These are phyloP conservation scores for Oophaga pumilio DNA, from an alignment of 2,113 vertebrate genomes.

Conservation along the genomic window DNA sequence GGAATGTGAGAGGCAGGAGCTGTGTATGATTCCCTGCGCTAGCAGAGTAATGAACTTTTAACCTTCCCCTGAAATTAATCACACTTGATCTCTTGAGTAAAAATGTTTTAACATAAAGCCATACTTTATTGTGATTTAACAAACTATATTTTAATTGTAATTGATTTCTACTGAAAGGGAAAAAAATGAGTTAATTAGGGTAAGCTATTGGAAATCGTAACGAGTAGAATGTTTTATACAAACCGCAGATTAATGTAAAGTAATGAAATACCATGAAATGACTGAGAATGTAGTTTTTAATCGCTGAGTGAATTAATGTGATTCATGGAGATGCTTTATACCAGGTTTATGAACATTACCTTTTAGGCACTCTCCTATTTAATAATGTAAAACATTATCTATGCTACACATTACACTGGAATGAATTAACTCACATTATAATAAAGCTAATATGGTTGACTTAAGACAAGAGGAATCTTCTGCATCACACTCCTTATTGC, in stretches of 20 bases:
- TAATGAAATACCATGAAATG: constrained; percentile 65
- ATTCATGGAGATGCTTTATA: constrained; percentile 36
- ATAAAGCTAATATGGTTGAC: constrained; percentile 23
- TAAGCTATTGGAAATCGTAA: constrained; percentile 67
- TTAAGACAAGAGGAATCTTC: background rate
- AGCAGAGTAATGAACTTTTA: constrained; percentile 70
- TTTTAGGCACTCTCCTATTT: constrained; percentile 49
- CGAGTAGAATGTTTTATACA: constrained; percentile 66
- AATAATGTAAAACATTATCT: constrained; percentile 46
- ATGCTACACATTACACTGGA: constrained; percentile 3
- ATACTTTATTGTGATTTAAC: constrained; percentile 69
- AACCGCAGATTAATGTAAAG: constrained; percentile 60
- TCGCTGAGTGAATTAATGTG: constrained; percentile 49
- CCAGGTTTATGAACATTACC: constrained; percentile 39
- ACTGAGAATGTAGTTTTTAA: constrained; percentile 65
- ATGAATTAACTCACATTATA: constrained; percentile 21
- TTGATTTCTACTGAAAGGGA: constrained; percentile 74
- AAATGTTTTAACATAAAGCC: constrained; percentile 73
- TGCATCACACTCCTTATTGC: background rate
- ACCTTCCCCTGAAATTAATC: constrained; percentile 72
- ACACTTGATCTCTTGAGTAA: constrained; percentile 74
- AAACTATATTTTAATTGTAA: constrained; percentile 79
- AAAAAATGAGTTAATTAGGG: constrained; percentile 76
- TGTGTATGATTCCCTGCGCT: constrained; percentile 60
- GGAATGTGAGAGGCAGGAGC: constrained; percentile 46